phyloP scores from a whole-genome alignment of 2,888 invertebrate genomes.

The Thyatira batis region DNA sequence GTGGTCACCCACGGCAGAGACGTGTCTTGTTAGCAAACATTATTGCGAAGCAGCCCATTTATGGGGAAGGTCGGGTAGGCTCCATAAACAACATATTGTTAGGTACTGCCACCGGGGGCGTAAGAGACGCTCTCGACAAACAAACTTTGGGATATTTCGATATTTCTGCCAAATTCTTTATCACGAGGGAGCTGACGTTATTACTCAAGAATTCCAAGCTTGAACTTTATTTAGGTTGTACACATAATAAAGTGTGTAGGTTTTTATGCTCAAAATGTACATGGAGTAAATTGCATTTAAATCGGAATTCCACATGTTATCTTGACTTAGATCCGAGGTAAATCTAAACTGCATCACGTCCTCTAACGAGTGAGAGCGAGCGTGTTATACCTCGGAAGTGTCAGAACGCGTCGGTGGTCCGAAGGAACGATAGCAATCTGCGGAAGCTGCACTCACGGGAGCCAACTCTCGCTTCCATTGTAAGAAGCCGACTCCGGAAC shows the following conservation, averaged over 20 bases:
- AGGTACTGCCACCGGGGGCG: slow-evolving; percentile 44
- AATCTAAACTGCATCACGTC: slow-evolving; percentile 15
- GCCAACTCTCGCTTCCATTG: slow-evolving; percentile 73
- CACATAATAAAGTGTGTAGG: background rate
- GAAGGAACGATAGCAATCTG: slow-evolving; percentile 61
- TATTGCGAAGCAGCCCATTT: slow-evolving; percentile 52
- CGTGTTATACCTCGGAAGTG: slow-evolving; percentile 52
- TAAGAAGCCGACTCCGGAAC: slow-evolving; percentile 59
- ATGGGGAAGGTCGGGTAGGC: slow-evolving; percentile 43
- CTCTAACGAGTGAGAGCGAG: slow-evolving; percentile 37
- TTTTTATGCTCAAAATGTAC: background rate
- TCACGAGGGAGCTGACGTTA: slow-evolving; percentile 1
- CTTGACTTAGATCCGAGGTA: background rate
- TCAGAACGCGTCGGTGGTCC: slow-evolving; percentile 48
- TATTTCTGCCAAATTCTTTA: slow-evolving; percentile 1
- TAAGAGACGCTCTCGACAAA: slow-evolving; percentile 38
- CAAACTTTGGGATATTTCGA: slow-evolving; percentile 10
- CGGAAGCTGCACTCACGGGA: slow-evolving; percentile 59
- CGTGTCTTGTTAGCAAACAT: slow-evolving; percentile 63
- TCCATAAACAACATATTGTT: slow-evolving; percentile 56
- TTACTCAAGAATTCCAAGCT: background rate
- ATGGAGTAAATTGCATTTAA: background rate
- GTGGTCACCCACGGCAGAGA: slow-evolving; percentile 65
- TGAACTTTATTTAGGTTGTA: slow-evolving; percentile 1
- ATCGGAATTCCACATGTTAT: background rate